phyloP scores from a whole-genome alignment of 23 tunicate genomes.

The Ascidia mentula region DNA sequence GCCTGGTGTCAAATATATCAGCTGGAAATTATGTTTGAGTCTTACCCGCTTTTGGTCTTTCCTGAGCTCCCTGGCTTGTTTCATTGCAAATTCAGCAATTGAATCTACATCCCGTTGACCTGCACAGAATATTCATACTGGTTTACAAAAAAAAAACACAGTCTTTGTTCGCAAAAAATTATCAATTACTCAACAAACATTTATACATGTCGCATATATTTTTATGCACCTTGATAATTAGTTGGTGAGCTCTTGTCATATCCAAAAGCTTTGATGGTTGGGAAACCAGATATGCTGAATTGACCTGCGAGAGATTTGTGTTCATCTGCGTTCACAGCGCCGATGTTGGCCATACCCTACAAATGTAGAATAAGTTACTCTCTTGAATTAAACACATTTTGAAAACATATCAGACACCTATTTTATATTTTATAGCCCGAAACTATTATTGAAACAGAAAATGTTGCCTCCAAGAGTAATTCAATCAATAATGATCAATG shows the following conservation, averaged over 20 bases:
- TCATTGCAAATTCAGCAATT: constrained; percentile 76
- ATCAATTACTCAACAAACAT: too few relatives aligned
- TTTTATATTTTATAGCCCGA: too few relatives aligned
- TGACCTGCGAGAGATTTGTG: constrained; percentile 87
- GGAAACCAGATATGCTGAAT: constrained; percentile 88
- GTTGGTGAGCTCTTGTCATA: constrained; percentile 80
- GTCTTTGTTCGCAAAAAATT: background rate
- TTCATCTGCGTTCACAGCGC: constrained; percentile 88
- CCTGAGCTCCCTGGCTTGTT: constrained; percentile 66
- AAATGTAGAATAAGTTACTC: too few relatives aligned
- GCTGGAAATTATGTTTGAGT: background rate
- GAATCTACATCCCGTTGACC: constrained; percentile 77
- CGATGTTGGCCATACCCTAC: constrained; percentile 94
- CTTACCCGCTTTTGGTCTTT: constrained; percentile 69
- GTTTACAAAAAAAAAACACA: background rate
- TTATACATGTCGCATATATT: too few relatives aligned
- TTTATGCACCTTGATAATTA: constrained; percentile 88
- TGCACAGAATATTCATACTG: constrained; percentile 5
- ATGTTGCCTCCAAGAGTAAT: too few relatives aligned
- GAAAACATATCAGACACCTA: too few relatives aligned
- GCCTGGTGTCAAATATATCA: too few relatives aligned
- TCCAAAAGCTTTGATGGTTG: constrained; percentile 97
- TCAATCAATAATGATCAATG: too few relatives aligned
- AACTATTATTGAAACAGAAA: too few relatives aligned
- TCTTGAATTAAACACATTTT: too few relatives aligned